Percentiles rank a stretch among this genome's conserved stretches.
Evolutionary conservation across 1,140 invertebrate species (phyloP).

Genomic region (Lethrus apterus): DNA sequence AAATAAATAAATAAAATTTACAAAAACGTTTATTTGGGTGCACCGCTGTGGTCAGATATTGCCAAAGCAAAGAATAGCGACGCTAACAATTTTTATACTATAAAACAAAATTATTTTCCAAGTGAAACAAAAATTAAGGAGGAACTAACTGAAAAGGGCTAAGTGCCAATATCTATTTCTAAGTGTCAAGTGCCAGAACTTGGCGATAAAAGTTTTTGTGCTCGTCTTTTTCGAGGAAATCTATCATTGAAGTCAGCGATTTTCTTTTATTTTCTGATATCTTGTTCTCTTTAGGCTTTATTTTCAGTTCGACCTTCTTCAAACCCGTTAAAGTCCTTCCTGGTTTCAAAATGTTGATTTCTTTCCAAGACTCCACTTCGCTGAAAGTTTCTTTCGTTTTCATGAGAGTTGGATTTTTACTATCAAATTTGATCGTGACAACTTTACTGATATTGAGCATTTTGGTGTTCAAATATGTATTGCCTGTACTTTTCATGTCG

Average conservation of each 20-base stretch:
- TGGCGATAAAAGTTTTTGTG: neutral
- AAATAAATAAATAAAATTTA: too few relatives aligned
- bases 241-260: neutral
- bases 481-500: neutral
- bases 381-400: neutral
- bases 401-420: neutral
- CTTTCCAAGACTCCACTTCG: slow-evolving; percentile 2
- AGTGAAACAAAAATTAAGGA: too few relatives aligned
- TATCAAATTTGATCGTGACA: neutral
- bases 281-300: too few relatives aligned
- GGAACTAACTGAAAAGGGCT: too few relatives aligned
- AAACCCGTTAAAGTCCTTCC: too few relatives aligned
- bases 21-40: too few relatives aligned
- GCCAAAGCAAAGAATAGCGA: too few relatives aligned
- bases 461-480: neutral
- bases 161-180: neutral
- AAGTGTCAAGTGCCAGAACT: neutral
- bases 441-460: slow-evolving; percentile 3
- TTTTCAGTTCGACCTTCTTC: too few relatives aligned
- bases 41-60: too few relatives aligned
- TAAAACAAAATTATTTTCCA: too few relatives aligned
- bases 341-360: neutral
- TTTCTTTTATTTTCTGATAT: neutral
- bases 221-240: neutral
- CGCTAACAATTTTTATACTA: too few relatives aligned